Evolutionary conservation across 2,113 vertebrate genomes (phyloP), one percentile per base, ranked within the genome.

Genomic region (Dipodomys stephensi): DNA sequence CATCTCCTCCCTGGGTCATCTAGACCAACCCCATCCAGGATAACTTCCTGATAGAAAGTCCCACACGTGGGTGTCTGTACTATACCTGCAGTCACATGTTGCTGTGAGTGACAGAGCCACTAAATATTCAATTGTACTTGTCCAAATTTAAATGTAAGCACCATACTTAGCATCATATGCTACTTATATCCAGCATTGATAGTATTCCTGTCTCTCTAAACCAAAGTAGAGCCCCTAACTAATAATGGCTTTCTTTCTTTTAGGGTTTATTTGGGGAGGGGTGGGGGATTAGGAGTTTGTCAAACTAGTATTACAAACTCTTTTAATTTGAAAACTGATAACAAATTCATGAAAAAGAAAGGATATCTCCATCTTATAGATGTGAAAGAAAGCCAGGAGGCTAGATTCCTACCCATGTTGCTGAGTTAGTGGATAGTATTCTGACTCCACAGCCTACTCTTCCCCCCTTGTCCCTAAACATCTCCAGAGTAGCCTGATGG

Each of bases 401-500:
- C 35, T 62, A 1, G 32, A 30, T 30, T 68, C n/a, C 81, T 39
- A 7, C 35, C 25, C 15, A 7, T 0, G 1, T 28, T 18, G 67
- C 28, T 0, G 0, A 78, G 39, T 44, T 19, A 39, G 25, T 7
- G 2, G 19, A 32, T 12, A 1, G 9, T 15, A 9, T 3, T 85
- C 30, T 25, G 80, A 28, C 60, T 28, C 12, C 22, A 7, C 1
- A 12, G 53, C 20, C 46, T 22, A 15, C 18, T 53, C 7, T 27
- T 19, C 49, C 78, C 28, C 28, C 16, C 25, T 23, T 16, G 23
- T 27, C 35, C 69, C 46, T 19, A 13, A 6, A 73, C 16, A 81
- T 94, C 94, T 95, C 44, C 91, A 91, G 85, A 71, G 30, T 83
- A 96, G 94, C 49, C 67, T 77, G 32, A 87, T 92, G 92, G 92